These are phyloP conservation scores for Cotesia glomerata DNA, from an alignment of 1,140 invertebrate genomes.

Conservation along the genomic window DNA sequence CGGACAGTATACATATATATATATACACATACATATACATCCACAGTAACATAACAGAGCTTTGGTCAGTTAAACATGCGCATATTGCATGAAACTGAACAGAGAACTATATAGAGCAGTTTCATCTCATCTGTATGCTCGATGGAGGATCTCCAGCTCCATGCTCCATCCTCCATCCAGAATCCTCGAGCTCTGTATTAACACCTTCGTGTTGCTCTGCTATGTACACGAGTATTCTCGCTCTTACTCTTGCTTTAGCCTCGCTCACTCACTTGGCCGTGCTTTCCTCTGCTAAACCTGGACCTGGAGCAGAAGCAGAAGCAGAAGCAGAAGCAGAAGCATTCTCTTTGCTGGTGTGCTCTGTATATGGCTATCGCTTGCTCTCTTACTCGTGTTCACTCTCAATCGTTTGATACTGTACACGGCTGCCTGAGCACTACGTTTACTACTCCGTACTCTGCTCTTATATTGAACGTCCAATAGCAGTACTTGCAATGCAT, in stretches of 20 bases:
- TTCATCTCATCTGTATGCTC: conserved; percentile 28
- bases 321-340: too few species aligned
- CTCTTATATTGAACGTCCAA: conserved; percentile 38
- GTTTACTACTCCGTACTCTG: neutral
- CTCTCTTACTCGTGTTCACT: conserved; percentile 13
- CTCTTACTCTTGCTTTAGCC: conserved; percentile 20
- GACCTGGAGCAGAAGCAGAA: too few species aligned
- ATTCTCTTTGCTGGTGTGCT: neutral
- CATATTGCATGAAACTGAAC: conserved; percentile 65
- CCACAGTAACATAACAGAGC: conserved; percentile 46
- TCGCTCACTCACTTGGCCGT: conserved; percentile 5
- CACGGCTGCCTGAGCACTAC: neutral
- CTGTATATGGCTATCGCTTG: conserved; percentile 9
- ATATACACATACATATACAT: too few species aligned
- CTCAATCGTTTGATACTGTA: neutral
- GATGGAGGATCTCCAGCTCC: conserved; percentile 30
- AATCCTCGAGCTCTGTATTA: conserved; percentile 59
- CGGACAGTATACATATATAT: neutral
- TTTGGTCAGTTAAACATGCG: conserved; percentile 64
- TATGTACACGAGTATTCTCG: conserved; percentile 27
- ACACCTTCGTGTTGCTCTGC: conserved; percentile 49
- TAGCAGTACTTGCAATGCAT: too few species aligned
- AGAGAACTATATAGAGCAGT: conserved; percentile 31
- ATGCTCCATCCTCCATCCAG: too few species aligned
- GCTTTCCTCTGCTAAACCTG: too few species aligned